Percentiles rank a stretch among this genome's conserved stretches.
These are phyloP conservation scores for Oreochromis mossambicus DNA, from an alignment of 2,797 vertebrate species.

Conservation along the genomic window DNA sequence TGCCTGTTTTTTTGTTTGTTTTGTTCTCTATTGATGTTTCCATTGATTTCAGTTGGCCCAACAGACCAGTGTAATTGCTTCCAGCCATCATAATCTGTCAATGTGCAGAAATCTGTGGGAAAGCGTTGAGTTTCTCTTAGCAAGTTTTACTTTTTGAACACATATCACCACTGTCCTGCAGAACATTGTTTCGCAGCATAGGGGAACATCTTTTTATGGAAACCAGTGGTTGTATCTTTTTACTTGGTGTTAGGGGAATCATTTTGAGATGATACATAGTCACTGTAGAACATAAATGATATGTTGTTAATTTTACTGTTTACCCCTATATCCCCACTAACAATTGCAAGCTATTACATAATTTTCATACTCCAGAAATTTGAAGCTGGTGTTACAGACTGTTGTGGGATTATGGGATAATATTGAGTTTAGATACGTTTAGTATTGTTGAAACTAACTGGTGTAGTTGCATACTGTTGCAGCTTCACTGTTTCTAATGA, in stretches of 20 bases:
- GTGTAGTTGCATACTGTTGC: not conserved
- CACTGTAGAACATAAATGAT: not conserved
- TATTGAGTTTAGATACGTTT: not conserved
- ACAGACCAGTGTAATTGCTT: conserved; percentile 35
- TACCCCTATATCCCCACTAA: not conserved
- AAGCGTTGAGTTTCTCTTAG: not conserved
- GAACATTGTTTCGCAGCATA: not conserved
- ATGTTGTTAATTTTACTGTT: not conserved
- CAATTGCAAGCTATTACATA: not conserved
- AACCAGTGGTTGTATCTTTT: not conserved
- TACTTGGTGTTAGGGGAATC: not conserved
- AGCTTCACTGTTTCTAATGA: not conserved
- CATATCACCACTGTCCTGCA: not conserved
- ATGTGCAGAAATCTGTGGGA: not conserved
- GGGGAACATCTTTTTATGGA: not conserved
- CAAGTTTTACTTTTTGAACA: not conserved
- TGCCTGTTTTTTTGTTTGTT: not conserved
- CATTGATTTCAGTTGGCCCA: conserved; percentile 15
- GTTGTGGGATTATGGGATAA: not conserved
- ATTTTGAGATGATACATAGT: not conserved
- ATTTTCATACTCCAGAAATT: not conserved
- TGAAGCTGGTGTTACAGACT: not conserved
- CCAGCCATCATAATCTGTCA: not conserved
- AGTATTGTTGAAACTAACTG: not conserved
- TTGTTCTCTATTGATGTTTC: not conserved